Base-by-base conservation (phyloP, 2,797 vertebrate species). In the Spondyliosoma cantharus region DNA sequence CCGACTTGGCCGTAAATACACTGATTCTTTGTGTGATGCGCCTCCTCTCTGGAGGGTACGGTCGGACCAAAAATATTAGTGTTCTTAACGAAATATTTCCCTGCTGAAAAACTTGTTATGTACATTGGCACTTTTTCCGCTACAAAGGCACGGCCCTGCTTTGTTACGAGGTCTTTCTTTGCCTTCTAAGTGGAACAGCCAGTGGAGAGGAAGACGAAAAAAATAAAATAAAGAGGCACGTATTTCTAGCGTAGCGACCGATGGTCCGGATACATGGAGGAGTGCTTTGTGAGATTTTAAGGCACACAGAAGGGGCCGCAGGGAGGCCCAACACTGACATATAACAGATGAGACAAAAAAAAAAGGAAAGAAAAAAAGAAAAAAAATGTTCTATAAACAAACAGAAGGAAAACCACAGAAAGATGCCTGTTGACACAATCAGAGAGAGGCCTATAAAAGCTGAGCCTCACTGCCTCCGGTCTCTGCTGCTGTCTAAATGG, bases 401-500 rank as follows among this genome's bases (percentile, higher is more conserved):
- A 85, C 65, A 78, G 70, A 67, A 58, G 45, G 74, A 74, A 74
- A 90, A 90, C 69, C 76, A 89, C 80, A 89, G 82, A 90, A 76
- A 87, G 61, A 80, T 71, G 89, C 87, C 88, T 80, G 85, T 64
- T 86, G 89, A 92, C 82, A 90, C 82, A 87, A 80, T 85, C 86
- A 88, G 86, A 90, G 87, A 61, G 86, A 87, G 81, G 81, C 85
- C 83, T 76, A 29, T 20, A 57, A 86, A 79, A 79, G 82, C 86
- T 67, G 25, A 56, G 80, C 80, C 82, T 3, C 29, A 87, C 84
- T 86, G 84, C 86, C 86, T 89, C 76, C 6, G 20, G 27, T 59
- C 87, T 91, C 87, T 78, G 86, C 81, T 93, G 80, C 71, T 84
- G 86, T 88, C 88, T 58, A 67, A 32, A 91, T 89, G 90, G 90